Base-by-base conservation (phyloP, 2,113 vertebrate species). In the Lepisosteus osseus region DNA sequence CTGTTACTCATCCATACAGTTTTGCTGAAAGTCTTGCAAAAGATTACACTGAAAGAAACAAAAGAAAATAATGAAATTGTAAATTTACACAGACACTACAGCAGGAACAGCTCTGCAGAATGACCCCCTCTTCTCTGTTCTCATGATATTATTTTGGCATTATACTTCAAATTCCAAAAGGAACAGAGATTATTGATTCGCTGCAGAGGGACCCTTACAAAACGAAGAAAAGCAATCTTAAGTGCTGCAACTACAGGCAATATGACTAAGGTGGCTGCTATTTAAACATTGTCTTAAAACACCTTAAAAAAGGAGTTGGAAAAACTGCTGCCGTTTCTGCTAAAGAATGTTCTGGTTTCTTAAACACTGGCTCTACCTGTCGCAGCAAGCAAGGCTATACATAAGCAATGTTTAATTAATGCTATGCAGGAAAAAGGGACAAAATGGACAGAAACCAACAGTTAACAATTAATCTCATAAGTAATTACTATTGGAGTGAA, bases 401-500 rank as follows among this genome's bases (percentile, higher is more conserved):
- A 67, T 59, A 86, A 83, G 74, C 65, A 64, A 51, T 72, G 65
- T 73, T 78, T 88, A 91, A 91, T 86, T 83, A 91, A 85, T 75
- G 57, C n/a, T 72, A 71, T 75, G 79, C 73, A 77, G 73, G 70
- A 6, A 29, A 17, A 47, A n/a, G 69, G 69, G 71, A 74, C 71
- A 45, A 71, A 68, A 67, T 72, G 70, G 78, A 76, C 80, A 80
- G 84, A 84, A 85, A 75, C 82, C 67, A 76, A 61, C 76, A 77
- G 89, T 92, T 85, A 88, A 92, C 89, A 89, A 92, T 92, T 92
- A 84, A 92, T 1, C 17, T 89, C 79, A 71, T 78, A 79, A 83
- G 86, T 87, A 71, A 91, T 91, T 89, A 92, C 88, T 86, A 90
- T 90, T 83, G 84, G 79, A 70, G 82, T 74, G 82, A 87, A 86